A percentile compares a stretch with the other conserved stretches of the same genome.
These are phyloP conservation scores for Sycobia sp. DNA, from an alignment of 1,140 invertebrate species.

Conservation along the genomic window DNA sequence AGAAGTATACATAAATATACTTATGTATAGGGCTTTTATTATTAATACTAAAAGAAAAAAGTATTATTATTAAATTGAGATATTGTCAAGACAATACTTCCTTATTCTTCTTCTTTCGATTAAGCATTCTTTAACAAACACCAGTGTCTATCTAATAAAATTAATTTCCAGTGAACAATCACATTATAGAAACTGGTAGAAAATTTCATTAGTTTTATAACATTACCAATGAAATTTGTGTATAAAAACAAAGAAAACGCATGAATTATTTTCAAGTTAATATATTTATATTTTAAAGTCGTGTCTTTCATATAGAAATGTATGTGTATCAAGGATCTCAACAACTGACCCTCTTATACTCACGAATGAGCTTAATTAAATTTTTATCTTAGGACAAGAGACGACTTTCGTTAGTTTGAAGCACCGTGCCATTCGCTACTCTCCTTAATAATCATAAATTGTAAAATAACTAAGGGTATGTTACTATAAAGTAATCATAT, in stretches of 20 bases:
- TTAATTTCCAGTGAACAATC: slow-evolving; percentile 8
- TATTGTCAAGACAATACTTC: slow-evolving; percentile 1
- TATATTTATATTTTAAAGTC: slow-evolving; percentile 27
- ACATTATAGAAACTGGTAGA: slow-evolving; percentile 4
- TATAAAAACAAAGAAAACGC: slow-evolving; percentile 27
- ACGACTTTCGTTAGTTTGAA: slow-evolving; percentile 20
- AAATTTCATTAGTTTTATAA: slow-evolving; percentile 10
- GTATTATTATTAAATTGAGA: slow-evolving; percentile 13
- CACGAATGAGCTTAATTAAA: background rate
- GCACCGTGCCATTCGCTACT: slow-evolving; percentile 6
- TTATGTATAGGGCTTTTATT: too few relatives aligned
- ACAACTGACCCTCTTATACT: background rate
- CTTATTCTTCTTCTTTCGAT: background rate
- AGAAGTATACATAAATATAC: slow-evolving; percentile 10
- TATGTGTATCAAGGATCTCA: background rate
- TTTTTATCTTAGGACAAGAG: slow-evolving; percentile 1
- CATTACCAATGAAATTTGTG: slow-evolving; percentile 13
- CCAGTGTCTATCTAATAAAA: slow-evolving; percentile 1
- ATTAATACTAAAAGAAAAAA: slow-evolving; percentile 17
- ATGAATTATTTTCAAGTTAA: slow-evolving; percentile 1
- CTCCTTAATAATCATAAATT: background rate
- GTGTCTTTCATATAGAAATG: slow-evolving; percentile 20
- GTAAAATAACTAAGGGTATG: slow-evolving; percentile 8
- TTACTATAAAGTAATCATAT: background rate
- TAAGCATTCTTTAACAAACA: slow-evolving; percentile 11